phyloP scores from a whole-genome alignment of 2,888 invertebrate genomes.

The Ectropis crepuscularia region DNA sequence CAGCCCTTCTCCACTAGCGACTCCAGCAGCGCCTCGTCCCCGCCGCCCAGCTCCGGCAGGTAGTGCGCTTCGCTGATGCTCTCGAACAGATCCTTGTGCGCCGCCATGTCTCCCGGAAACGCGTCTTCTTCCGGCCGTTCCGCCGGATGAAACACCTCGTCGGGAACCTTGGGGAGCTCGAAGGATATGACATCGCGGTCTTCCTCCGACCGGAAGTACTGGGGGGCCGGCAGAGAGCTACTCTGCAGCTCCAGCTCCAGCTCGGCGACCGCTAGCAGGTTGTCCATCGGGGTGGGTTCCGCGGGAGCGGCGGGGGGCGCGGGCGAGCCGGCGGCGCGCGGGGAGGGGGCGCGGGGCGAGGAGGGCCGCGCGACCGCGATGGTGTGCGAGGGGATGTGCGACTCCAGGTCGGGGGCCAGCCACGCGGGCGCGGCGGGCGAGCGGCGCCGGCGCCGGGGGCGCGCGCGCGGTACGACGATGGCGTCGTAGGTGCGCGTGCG shows the following conservation, averaged over 20 bases:
- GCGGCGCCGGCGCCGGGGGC: slow-evolving; percentile 44
- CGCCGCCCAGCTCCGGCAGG: slow-evolving; percentile 73
- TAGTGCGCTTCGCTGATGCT: slow-evolving; percentile 80
- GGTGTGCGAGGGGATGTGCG: slow-evolving; percentile 86
- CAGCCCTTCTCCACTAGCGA: slow-evolving; percentile 86
- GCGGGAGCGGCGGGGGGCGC: slow-evolving; percentile 54
- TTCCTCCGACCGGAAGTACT: slow-evolving; percentile 70
- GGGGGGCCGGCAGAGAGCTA: slow-evolving; percentile 56
- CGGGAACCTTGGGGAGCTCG: slow-evolving; percentile 46
- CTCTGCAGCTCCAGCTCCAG: slow-evolving; percentile 86
- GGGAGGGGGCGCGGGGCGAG: slow-evolving; percentile 52
- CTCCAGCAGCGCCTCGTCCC: slow-evolving; percentile 84
- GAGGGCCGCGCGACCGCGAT: slow-evolving; percentile 80
- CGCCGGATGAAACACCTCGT: slow-evolving; percentile 26
- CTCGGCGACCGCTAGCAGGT: slow-evolving; percentile 87
- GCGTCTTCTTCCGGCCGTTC: slow-evolving; percentile 61
- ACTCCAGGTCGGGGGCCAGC: slow-evolving; percentile 84
- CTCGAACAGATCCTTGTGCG: slow-evolving; percentile 78
- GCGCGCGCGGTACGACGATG: slow-evolving; percentile 55
- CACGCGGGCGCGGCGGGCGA: slow-evolving; percentile 52
- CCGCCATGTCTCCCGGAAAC: slow-evolving; percentile 66
- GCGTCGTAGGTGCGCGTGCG: slow-evolving; percentile 86
- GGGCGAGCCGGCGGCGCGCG: slow-evolving; percentile 49
- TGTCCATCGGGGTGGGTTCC: slow-evolving; percentile 85
- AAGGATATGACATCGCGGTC: slow-evolving; percentile 69